phyloP scores from a whole-genome alignment of 2,888 invertebrate species.

The Dione juno region DNA sequence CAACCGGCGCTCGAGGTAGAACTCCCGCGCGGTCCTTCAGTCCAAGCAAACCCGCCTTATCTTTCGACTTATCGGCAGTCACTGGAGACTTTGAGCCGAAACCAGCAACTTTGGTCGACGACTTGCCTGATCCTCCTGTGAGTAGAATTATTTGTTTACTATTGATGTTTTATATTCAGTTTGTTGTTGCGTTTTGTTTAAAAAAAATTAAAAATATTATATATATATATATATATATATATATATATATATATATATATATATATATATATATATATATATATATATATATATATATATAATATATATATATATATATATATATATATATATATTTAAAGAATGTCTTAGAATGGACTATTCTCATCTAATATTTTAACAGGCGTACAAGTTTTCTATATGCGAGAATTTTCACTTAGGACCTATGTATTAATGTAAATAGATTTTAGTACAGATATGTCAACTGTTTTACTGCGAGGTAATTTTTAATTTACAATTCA shows the following conservation, averaged over 20 bases:
- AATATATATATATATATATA: too few species aligned
- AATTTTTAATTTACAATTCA: constrained; percentile 13
- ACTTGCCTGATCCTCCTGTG: constrained; percentile 56
- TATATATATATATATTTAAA: neutral
- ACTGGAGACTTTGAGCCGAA: constrained; percentile 64
- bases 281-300: neutral
- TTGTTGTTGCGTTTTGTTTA: neutral
- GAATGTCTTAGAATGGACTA: neutral
- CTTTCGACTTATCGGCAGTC: constrained; percentile 67
- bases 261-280: neutral
- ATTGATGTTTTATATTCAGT: neutral
- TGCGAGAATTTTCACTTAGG: too few species aligned
- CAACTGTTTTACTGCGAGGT: constrained; percentile 25
- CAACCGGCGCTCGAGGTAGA: constrained; percentile 62
- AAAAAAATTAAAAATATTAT: too few species aligned
- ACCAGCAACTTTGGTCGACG: constrained; percentile 61
- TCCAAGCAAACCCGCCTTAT: constrained; percentile 63
- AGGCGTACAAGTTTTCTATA: neutral
- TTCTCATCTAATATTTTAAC: neutral
- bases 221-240: neutral
- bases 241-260: too few species aligned
- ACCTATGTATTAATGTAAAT: too few species aligned
- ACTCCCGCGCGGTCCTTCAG: constrained; percentile 66
- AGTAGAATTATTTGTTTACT: constrained; percentile 17
- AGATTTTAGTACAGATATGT: constrained; percentile 18